Percentiles rank a stretch among this genome's conserved stretches.
Evolutionary conservation across 2,888 invertebrate genomes (phyloP).

Genomic region (Megaustenia siamemsis): DNA sequence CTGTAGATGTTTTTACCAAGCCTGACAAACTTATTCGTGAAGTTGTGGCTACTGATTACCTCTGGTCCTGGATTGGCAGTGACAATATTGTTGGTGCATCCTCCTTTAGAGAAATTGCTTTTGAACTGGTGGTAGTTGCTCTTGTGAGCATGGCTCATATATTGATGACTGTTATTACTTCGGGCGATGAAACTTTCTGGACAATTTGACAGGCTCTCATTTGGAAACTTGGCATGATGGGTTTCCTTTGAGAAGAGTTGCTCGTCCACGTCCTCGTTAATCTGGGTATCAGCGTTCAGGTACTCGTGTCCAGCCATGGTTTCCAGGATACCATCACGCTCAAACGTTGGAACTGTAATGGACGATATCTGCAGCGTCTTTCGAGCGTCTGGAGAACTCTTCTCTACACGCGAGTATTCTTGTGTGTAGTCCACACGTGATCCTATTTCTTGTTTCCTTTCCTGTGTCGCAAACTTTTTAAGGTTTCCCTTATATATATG

Average conservation of each 20-base stretch:
- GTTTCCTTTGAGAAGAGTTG: not conserved
- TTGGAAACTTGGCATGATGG: not conserved
- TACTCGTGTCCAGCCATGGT: slow-evolving; percentile 9
- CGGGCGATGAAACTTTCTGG: not conserved
- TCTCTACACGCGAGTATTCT: not conserved
- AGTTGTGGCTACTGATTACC: slow-evolving; percentile 40
- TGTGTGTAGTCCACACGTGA: not conserved
- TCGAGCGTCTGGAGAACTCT: not conserved
- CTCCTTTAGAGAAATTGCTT: not conserved
- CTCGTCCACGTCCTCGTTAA: not conserved
- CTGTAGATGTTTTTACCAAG: slow-evolving; percentile 30
- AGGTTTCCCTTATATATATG: slow-evolving; percentile 40
- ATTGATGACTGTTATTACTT: not conserved
- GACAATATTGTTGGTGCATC: not conserved
- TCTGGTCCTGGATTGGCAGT: slow-evolving; percentile 5
- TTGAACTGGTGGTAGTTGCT: not conserved
- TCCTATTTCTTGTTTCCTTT: not conserved
- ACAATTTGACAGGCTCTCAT: not conserved
- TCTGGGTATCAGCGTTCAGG: not conserved
- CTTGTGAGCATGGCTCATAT: not conserved
- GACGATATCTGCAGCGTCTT: slow-evolving; percentile 16
- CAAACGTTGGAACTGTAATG: slow-evolving; percentile 30
- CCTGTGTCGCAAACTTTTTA: not conserved
- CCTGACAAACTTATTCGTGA: slow-evolving; percentile 37
- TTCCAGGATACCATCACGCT: not conserved